A percentile compares a stretch with the other conserved stretches of the same genome.
phyloP scores from a whole-genome alignment of 2,888 invertebrate genomes.

The Pandemis cinnamomeana region DNA sequence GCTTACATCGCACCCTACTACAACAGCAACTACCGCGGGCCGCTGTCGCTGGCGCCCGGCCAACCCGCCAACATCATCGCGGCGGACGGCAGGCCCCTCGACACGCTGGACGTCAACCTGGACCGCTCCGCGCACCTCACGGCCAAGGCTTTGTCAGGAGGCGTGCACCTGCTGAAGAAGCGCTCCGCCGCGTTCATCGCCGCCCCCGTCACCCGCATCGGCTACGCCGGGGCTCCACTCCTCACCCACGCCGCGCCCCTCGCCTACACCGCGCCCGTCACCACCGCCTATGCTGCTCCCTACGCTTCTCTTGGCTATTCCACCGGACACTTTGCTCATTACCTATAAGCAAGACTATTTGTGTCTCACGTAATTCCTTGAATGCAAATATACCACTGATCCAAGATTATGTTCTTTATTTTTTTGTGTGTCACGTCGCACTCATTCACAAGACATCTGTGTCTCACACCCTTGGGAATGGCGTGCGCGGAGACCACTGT shows the following conservation, averaged over 20 bases:
- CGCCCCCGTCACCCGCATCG: constrained; percentile 50
- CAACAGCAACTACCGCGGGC: constrained; percentile 70
- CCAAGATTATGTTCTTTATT: background rate
- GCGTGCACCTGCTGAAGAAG: constrained; percentile 66
- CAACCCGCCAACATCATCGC: constrained; percentile 75
- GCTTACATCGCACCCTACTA: constrained; percentile 56
- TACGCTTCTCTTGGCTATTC: constrained; percentile 60
- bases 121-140: constrained; percentile 73
- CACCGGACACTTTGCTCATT: constrained; percentile 55
- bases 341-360: constrained; percentile 33
- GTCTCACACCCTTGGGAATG: too few species aligned
- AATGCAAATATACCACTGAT: constrained; percentile 30
- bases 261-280: constrained; percentile 49
- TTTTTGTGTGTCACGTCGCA: background rate
- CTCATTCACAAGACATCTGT: too few species aligned
- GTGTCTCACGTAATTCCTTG: background rate
- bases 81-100: constrained; percentile 75
- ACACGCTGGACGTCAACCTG: constrained; percentile 76
- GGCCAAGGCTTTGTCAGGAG: constrained; percentile 64
- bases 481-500: too few species aligned
- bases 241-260: constrained; percentile 44
- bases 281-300: constrained; percentile 46
- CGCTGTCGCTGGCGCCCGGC: constrained; percentile 76
- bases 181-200: constrained; percentile 49
- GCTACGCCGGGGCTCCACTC: constrained; percentile 38